Evolutionary conservation across 2,797 vertebrate species (phyloP).

Genomic region (Rhabdomys pumilio): DNA sequence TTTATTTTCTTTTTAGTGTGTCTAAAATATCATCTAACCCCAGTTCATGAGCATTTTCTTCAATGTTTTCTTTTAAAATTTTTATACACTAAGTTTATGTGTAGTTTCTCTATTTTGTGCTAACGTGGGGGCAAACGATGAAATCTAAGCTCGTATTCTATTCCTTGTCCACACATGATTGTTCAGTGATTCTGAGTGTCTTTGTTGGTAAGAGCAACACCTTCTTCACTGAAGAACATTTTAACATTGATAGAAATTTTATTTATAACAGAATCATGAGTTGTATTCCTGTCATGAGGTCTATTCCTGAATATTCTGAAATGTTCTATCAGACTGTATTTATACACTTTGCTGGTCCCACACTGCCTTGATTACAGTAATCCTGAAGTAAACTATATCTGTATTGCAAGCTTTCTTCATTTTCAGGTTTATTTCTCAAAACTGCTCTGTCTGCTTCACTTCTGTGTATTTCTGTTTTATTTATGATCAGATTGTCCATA

Average conservation of each 20-base stretch:
- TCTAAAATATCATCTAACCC: not conserved
- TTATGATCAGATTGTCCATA: not conserved
- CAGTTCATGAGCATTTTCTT: not conserved
- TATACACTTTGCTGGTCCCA: not conserved
- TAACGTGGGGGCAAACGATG: not conserved
- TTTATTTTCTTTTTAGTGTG: not conserved
- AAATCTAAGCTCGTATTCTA: not conserved
- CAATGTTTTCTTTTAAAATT: not conserved
- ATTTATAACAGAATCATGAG: not conserved
- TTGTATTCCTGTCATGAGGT: not conserved
- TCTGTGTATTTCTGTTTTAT: not conserved
- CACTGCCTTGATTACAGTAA: not conserved
- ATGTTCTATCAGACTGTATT: not conserved
- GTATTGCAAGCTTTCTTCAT: not conserved
- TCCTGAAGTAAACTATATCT: not conserved
- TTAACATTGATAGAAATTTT: not conserved
- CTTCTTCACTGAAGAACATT: constrained; percentile 8
- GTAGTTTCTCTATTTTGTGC: not conserved
- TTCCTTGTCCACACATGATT: not conserved
- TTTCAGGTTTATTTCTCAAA: constrained; percentile 25
- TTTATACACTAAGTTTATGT: not conserved
- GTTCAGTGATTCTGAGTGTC: not conserved
- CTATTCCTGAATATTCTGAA: constrained; percentile 22
- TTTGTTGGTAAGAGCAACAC: not conserved
- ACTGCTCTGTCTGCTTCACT: not conserved